Evolutionary conservation across 1,140 invertebrate species (phyloP).

Genomic region (Neodiprion virginianus): DNA sequence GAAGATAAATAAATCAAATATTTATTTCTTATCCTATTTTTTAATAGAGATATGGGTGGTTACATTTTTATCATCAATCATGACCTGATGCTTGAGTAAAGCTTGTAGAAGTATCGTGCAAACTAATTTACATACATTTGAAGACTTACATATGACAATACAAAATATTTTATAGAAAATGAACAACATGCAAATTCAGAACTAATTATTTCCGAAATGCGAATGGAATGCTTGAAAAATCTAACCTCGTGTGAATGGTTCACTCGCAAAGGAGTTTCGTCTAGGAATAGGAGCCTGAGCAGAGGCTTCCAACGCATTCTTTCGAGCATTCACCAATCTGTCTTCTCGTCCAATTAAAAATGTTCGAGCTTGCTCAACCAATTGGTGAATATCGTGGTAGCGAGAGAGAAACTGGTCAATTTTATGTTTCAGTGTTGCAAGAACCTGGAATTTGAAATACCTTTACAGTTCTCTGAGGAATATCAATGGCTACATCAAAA

Average conservation of each 20-base stretch:
- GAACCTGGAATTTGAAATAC: constrained; percentile 66
- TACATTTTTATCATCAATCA: constrained; percentile 2
- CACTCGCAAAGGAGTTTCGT: constrained; percentile 42
- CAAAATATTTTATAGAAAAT: not conserved
- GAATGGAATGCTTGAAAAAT: constrained; percentile 10
- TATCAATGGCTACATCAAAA: constrained; percentile 24
- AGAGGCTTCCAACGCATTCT: constrained; percentile 65
- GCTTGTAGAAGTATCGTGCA: not conserved
- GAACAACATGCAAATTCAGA: not conserved
- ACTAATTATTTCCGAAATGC: not conserved
- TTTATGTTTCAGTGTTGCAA: constrained; percentile 85
- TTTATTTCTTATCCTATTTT: too few species aligned
- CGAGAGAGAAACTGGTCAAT: constrained; percentile 80
- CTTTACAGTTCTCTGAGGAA: constrained; percentile 23
- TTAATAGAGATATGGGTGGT: not conserved
- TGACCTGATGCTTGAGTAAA: too few species aligned
- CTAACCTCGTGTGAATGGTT: constrained; percentile 57
- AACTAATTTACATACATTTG: constrained; percentile 19
- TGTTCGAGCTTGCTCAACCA: constrained; percentile 77
- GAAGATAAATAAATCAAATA: constrained; percentile 27
- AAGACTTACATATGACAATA: constrained; percentile 26
- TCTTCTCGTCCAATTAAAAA: constrained; percentile 81
- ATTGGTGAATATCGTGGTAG: constrained; percentile 71
- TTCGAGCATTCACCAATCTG: constrained; percentile 71
- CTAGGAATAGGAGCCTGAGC: constrained; percentile 40